Evolutionary conservation across 2,797 vertebrate genomes (phyloP).

Genomic region (Tympanoctomys barrerae): DNA sequence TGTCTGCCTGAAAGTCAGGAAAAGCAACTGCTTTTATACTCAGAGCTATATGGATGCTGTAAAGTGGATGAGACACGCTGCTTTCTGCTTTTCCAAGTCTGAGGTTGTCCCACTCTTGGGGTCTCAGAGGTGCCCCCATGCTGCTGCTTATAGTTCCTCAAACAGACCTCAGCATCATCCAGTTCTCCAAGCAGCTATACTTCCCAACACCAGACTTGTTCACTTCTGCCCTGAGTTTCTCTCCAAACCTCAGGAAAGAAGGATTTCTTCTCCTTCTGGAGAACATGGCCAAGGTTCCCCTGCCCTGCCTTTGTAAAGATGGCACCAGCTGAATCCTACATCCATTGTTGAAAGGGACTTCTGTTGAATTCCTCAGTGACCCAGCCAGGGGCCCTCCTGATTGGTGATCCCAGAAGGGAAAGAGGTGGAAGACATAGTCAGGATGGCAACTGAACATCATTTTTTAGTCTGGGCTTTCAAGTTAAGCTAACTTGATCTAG

Average conservation of each 20-base stretch:
- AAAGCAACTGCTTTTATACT: background rate
- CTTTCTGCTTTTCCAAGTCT: background rate
- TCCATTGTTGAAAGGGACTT: background rate
- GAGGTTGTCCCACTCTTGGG: background rate
- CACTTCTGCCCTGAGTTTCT: background rate
- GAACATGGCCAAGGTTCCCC: background rate
- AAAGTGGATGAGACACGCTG: background rate
- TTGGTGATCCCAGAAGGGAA: too few species aligned
- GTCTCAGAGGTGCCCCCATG: background rate
- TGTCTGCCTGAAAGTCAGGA: background rate
- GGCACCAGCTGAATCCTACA: background rate
- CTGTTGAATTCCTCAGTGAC: background rate
- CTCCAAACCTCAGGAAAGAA: background rate
- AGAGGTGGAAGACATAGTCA: background rate
- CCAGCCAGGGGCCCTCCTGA: too few species aligned
- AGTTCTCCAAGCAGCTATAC: background rate
- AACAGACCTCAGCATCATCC: background rate
- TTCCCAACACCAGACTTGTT: background rate
- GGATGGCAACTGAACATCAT: too few species aligned
- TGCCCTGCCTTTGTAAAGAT: background rate
- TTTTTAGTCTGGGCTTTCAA: background rate
- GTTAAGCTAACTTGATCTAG: background rate
- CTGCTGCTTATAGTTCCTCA: background rate
- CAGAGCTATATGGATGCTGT: background rate
- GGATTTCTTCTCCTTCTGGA: background rate